A percentile compares a stretch with the other conserved stretches of the same genome.
These are phyloP conservation scores for Aphelenchoides avenae DNA, from an alignment of 1,140 invertebrate species.

Conservation along the genomic window DNA sequence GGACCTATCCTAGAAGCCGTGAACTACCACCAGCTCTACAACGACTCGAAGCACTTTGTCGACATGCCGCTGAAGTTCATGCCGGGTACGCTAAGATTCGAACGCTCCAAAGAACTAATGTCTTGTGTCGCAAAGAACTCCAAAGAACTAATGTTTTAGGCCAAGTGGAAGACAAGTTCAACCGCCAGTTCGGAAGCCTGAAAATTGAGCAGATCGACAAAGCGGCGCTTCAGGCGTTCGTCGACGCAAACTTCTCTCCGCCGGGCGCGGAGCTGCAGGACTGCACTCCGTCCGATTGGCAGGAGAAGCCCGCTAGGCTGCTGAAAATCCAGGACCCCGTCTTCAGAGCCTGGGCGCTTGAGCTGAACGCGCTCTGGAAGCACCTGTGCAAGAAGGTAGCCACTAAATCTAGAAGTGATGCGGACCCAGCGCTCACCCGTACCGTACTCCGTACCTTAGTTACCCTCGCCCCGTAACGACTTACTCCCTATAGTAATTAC, in stretches of 20 bases:
- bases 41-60: slow-evolving; percentile 81
- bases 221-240: slow-evolving; percentile 7
- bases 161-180: slow-evolving; percentile 25
- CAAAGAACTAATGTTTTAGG: slow-evolving; percentile 33
- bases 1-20: slow-evolving; percentile 72
- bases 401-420: too few species aligned
- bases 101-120: slow-evolving; percentile 34
- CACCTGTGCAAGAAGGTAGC: slow-evolving; percentile 73
- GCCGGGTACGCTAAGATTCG: slow-evolving; percentile 11
- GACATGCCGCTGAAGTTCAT: slow-evolving; percentile 71
- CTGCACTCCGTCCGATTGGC: slow-evolving; percentile 75
- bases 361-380: slow-evolving; percentile 71
- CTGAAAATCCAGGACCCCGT: slow-evolving; percentile 68
- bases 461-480: too few species aligned
- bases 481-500: too few species aligned
- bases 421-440: too few species aligned
- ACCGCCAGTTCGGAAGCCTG: slow-evolving; percentile 4
- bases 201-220: slow-evolving; percentile 15
- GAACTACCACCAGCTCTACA: slow-evolving; percentile 70
- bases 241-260: slow-evolving; percentile 59
- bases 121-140: slow-evolving; percentile 6
- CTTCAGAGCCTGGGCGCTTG: slow-evolving; percentile 61
- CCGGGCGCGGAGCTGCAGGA: slow-evolving; percentile 73
- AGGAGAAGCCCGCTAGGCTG: slow-evolving; percentile 65
- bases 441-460: too few species aligned